Conservation (phyloP, 2,797 vertebrate genomes). For the Heterohyrax brucei region DNA sequence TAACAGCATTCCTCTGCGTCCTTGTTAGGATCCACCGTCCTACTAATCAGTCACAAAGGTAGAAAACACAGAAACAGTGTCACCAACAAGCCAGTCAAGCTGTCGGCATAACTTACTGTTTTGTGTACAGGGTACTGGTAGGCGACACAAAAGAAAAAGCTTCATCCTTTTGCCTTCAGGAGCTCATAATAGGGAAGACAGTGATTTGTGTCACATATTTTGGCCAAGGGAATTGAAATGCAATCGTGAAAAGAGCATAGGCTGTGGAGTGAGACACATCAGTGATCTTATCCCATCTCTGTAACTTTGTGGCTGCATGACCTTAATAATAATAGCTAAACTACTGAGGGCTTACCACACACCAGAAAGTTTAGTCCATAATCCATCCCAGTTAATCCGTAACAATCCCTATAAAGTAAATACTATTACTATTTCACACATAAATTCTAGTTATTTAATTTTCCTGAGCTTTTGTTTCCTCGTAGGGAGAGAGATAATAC, state of each 20-base stretch:
- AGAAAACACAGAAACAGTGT: neutral
- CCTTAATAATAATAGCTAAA: neutral
- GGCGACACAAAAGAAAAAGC: constrained; percentile 15
- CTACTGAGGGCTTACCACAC: neutral
- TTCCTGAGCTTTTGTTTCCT: constrained; percentile 6
- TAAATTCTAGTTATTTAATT: constrained; percentile 51
- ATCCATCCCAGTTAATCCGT: constrained; percentile 35
- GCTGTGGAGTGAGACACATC: neutral
- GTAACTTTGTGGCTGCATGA: neutral
- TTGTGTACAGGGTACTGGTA: neutral
- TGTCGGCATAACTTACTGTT: constrained; percentile 6
- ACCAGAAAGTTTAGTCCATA: neutral
- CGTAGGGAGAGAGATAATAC: neutral
- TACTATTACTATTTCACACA: neutral
- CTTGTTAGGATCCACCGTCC: constrained; percentile 25
- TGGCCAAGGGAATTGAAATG: neutral
- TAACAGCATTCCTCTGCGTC: neutral
- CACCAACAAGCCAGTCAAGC: neutral
- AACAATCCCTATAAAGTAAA: constrained; percentile 19
- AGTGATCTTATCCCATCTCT: neutral
- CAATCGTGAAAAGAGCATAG: neutral
- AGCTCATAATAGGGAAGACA: constrained; percentile 32
- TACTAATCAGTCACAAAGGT: neutral
- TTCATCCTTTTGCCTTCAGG: neutral
- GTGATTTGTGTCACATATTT: neutral